Evolutionary conservation across 2,113 vertebrate species (phyloP).

Genomic region (Cynocephalus volans): DNA sequence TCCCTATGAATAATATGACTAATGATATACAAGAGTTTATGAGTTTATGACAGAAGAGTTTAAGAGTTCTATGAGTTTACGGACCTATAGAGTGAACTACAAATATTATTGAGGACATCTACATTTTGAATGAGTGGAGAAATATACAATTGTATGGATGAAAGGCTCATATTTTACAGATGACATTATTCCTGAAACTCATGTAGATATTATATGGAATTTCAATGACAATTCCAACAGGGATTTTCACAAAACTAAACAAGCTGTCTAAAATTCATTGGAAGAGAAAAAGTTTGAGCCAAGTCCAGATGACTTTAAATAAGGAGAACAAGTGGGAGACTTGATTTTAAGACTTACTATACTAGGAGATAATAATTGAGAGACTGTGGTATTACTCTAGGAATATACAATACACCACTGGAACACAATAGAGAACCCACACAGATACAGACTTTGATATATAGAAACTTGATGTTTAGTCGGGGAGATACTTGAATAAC

Average conservation of each 20-base stretch:
- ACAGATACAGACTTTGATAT: background rate
- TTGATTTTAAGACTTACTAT: background rate
- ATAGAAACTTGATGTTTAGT: background rate
- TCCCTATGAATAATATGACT: background rate
- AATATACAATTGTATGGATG: background rate
- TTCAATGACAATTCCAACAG: background rate
- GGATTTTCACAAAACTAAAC: background rate
- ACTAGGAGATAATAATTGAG: background rate
- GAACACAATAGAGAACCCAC: background rate
- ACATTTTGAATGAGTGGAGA: background rate
- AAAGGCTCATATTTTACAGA: background rate
- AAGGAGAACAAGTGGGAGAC: background rate
- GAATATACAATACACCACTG: background rate
- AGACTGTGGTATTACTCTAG: background rate
- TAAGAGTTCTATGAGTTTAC: background rate
- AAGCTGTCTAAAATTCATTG: background rate
- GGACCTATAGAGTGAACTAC: background rate
- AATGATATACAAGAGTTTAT: background rate
- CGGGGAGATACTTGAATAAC: background rate
- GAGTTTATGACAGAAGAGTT: background rate
- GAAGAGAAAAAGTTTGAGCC: background rate
- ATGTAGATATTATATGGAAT: background rate
- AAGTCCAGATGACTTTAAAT: background rate
- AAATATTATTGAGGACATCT: background rate
- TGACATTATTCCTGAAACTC: background rate